Base-by-base conservation (phyloP, 2,797 vertebrate species). In the Xiphophorus birchmanni region DNA sequence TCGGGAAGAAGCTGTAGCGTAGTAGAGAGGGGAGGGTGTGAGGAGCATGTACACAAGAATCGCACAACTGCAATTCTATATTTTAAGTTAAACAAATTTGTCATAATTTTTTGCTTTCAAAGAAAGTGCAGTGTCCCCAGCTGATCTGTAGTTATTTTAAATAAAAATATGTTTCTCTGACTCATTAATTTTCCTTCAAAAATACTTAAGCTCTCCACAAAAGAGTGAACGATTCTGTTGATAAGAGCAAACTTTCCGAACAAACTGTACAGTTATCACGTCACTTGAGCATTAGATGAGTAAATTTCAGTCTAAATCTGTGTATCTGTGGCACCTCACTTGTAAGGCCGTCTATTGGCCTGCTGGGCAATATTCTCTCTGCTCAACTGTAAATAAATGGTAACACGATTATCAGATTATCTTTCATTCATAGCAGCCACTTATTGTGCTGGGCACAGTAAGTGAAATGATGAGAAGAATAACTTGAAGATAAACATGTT, bases 381-480 rank as follows among this genome's bases (percentile, higher is more conserved):
- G 82, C 88, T 92, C 84, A 67, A 82, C 85, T 92, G 91, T 90
- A 93, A 91, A 94, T 92, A 92, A 89, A 63, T 86, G 79, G 87
- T 91, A 93, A 93, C 90, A 92, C 91, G 92, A 95, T 95, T 90
- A 94, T 89, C 83, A 91, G 92, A 94, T 93, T 93, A 92, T 65
- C 74, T 81, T 87, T 86, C 82, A 89, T 90, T 85, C 81, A 73
- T 80, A 79, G 79, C 80, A 83, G 26, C 71, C 74, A 32, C 32
- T 32, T 32, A 32, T 32, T 32, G 32, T 89, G 82, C 90, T 87
- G 84, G 89, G 89, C 81, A 83, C 86, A 80, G 79, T 75, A 74
- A 71, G 86, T 78, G 76, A 80, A 48, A 9, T 83, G 60, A 87
- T 87, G 80, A 80, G 83, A 82, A 86, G 85, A 73, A 75, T 82